Percentiles rank a stretch among this genome's conserved stretches.
phyloP scores from a whole-genome alignment of 2,888 invertebrate species.

The Bruchidius siliquastri region DNA sequence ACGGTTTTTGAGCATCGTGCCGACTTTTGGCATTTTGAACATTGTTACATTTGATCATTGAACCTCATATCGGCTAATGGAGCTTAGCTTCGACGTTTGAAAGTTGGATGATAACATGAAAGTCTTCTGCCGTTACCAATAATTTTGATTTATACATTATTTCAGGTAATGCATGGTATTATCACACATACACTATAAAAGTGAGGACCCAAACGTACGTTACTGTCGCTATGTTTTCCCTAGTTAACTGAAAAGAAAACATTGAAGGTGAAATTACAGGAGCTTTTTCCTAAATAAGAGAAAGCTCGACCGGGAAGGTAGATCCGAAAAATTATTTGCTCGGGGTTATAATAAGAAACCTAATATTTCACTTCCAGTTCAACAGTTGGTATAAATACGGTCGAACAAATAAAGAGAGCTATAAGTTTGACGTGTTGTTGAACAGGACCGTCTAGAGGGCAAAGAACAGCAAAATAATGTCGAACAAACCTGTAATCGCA shows the following conservation, averaged over 20 bases:
- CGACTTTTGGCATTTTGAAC: too few relatives aligned
- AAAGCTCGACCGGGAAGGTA: neutral
- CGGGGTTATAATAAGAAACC: neutral
- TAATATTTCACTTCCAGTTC: neutral
- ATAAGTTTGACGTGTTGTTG: neutral
- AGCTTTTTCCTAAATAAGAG: neutral
- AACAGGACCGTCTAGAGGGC: neutral
- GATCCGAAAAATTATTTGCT: neutral
- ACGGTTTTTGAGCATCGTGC: too few relatives aligned
- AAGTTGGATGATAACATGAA: too few relatives aligned
- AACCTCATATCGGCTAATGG: too few relatives aligned
- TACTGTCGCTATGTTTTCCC: neutral
- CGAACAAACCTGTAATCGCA: too few relatives aligned
- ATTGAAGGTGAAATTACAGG: neutral
- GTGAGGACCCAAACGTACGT: neutral
- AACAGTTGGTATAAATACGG: neutral
- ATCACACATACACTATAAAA: too few relatives aligned
- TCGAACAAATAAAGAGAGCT: neutral
- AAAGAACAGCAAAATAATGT: too few relatives aligned
- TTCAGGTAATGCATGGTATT: too few relatives aligned
- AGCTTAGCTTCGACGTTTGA: too few relatives aligned
- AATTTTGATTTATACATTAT: too few relatives aligned
- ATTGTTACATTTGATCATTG: too few relatives aligned
- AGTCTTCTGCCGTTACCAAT: too few relatives aligned
- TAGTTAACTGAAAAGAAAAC: neutral